These are phyloP conservation scores for Pachyseris speciosa DNA, from an alignment of 64 coral and sea anemone genomes.

Conservation along the genomic window DNA sequence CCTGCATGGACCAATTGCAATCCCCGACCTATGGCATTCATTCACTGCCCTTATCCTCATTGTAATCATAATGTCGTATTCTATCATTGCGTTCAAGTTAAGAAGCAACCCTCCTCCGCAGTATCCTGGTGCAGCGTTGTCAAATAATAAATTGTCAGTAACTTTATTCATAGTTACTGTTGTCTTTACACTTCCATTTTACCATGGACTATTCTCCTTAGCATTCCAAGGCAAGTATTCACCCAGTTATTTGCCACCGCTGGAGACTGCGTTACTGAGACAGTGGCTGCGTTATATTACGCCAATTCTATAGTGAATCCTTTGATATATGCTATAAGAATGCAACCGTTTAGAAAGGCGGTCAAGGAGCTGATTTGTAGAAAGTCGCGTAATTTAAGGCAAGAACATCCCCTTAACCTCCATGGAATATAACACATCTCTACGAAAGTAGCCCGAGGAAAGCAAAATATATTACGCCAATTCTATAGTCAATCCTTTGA, in stretches of 20 bases:
- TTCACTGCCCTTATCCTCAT: no score
- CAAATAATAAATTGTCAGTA: neutral
- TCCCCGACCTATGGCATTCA: no score
- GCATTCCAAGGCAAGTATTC: neutral
- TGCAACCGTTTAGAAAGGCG: neutral
- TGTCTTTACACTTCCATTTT: neutral
- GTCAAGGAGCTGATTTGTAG: neutral
- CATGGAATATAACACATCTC: no score
- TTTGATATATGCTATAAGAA: neutral
- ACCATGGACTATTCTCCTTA: neutral
- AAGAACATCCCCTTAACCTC: no score
- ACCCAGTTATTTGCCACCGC: no score
- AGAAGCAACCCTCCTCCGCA: neutral
- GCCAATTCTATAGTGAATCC: neutral
- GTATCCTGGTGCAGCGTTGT: neutral
- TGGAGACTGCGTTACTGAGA: no score
- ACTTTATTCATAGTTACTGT: neutral
- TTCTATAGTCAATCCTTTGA: no score
- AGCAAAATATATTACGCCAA: no score
- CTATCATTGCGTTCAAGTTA: neutral
- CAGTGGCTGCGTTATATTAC: neutral
- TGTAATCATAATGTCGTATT: no score
- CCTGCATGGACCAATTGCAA: no score
- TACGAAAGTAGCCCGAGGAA: no score
- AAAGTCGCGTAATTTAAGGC: no score